phyloP scores from a whole-genome alignment of 1,140 invertebrate genomes.

The Eueides isabella region DNA sequence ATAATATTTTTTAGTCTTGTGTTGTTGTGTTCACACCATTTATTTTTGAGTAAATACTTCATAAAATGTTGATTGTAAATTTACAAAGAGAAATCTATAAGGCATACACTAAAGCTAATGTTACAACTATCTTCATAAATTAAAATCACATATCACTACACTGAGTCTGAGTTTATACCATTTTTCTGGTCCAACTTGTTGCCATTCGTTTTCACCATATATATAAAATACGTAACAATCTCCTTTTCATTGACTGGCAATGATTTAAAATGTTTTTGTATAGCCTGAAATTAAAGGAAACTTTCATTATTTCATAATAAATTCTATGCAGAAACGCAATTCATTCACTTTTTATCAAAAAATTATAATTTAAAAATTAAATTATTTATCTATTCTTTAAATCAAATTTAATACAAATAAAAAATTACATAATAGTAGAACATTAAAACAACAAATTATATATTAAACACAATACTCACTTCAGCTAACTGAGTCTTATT shows the following conservation, averaged over 20 bases:
- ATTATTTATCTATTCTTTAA: neutral
- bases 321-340: neutral
- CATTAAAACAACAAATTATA: neutral
- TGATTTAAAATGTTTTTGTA: slow-evolving; percentile 97
- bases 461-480: slow-evolving; percentile 85
- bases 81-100: slow-evolving; percentile 47
- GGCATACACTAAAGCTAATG: slow-evolving; percentile 48
- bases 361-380: no score
- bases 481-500: slow-evolving; percentile 98
- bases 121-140: slow-evolving; percentile 64
- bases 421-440: neutral
- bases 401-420: neutral
- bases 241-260: slow-evolving; percentile 97
- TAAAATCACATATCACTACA: slow-evolving; percentile 63
- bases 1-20: no score
- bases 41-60: neutral
- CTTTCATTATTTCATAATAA: neutral
- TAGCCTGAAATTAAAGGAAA: slow-evolving; percentile 86
- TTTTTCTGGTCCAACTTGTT: slow-evolving; percentile 96
- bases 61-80: slow-evolving; percentile 56
- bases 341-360: no score
- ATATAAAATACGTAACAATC: slow-evolving; percentile 97
- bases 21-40: no score
- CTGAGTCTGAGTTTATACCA: slow-evolving; percentile 86
- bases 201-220: slow-evolving; percentile 96